Conservation (phyloP, 2,113 vertebrate species). For the Sceloporus tristichus region DNA sequence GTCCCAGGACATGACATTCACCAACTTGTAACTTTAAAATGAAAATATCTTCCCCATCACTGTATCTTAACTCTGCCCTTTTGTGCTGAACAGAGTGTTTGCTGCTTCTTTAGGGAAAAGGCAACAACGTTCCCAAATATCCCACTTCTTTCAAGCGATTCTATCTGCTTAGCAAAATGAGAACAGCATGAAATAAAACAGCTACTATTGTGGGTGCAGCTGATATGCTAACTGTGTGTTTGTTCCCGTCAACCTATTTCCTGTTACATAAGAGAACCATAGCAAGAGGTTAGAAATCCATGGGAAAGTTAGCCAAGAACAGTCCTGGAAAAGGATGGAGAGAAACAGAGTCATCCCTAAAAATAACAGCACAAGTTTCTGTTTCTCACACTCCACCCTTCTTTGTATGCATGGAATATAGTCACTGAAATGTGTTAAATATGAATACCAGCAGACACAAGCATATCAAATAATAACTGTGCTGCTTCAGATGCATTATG, state of each 20-base stretch:
- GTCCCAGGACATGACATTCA: conserved; percentile 90
- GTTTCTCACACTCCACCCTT: conserved; percentile 57
- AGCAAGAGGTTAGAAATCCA: conserved; percentile 93
- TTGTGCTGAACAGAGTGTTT: conserved; percentile 33
- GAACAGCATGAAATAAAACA: conserved; percentile 74
- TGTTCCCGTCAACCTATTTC: conserved; percentile 88
- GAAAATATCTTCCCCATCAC: conserved; percentile 68
- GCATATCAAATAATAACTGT: not conserved
- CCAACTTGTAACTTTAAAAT: conserved; percentile 66
- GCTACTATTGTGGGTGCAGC: conserved; percentile 70
- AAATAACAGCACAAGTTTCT: conserved; percentile 79
- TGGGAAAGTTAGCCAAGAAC: conserved; percentile 86
- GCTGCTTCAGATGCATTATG: conserved; percentile 15
- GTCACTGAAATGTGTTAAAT: conserved; percentile 31
- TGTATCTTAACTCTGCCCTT: not conserved
- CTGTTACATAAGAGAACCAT: conserved; percentile 85
- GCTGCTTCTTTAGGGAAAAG: conserved; percentile 44
- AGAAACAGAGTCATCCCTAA: conserved; percentile 77
- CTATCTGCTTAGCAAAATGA: conserved; percentile 56
- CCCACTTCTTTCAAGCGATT: conserved; percentile 49
- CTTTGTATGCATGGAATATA: conserved; percentile 41
- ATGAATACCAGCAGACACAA: not conserved
- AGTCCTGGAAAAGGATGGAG: conserved; percentile 77
- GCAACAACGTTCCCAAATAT: conserved; percentile 34
- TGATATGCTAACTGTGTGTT: conserved; percentile 80